Evolutionary conservation across 2,888 invertebrate genomes (phyloP), one percentile per base, ranked within the genome.

Genomic region (Blastobasis lacticolella): DNA sequence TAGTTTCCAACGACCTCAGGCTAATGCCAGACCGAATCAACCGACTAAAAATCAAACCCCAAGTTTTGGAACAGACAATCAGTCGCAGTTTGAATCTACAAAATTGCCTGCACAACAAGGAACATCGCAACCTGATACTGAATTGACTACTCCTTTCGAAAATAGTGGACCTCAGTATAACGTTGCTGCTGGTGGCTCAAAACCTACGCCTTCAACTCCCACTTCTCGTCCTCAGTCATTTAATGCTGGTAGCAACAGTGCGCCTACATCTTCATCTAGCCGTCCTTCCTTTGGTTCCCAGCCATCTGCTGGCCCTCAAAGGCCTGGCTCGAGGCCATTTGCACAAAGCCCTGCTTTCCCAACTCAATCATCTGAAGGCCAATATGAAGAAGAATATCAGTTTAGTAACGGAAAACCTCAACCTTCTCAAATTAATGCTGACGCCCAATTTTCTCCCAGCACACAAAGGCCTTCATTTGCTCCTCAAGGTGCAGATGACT

Each of bases 141-240:
- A 73, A 56, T 59, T 77, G 38, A 73, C 75, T 6, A 78, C 76
- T 47, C 78, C 79, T 23, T 66, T 78, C 8, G 75, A 72, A 61
- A 55, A 67, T 0, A 64, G 54, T 48, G 48, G 38, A 48, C 37
- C 55, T n/a, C 43, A 49, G n/a, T 36, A 10, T 10, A 9, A 10
- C 23, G 23, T 10, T 45, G 6, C 42, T 6, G 9, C 42, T 42
- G 5, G 9, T 10, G 10, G 9, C 4, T 8, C 42, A 9, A 9
- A 10, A 8, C 42, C 42, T n/a, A 8, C 42, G 4, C 42, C 9
- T 5, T 42, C 42, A 5, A 42, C 42, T n/a, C 10, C 10, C 10
- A 23, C 23, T 23, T 23, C 23, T 23, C 23, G 23, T 23, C 23
- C 23, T 23, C 23, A 23, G 23, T 23, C 23, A 23, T 23, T 23